Base-by-base conservation (phyloP, 2,888 invertebrate genomes). In the Eupithecia pulchellata region DNA sequence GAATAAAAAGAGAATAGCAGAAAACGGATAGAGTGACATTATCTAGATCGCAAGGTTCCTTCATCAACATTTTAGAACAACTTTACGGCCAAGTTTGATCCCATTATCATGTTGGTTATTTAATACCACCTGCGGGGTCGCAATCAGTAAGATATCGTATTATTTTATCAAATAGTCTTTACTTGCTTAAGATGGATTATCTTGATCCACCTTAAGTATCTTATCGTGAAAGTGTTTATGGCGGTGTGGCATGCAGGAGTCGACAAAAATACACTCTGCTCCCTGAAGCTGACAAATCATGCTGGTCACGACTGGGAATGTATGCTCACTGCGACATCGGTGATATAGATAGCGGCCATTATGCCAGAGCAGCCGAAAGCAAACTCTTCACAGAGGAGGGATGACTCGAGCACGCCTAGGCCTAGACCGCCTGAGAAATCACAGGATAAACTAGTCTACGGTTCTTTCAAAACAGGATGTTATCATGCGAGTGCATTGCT, bases 351-450 rank as follows among this genome's bases (percentile, higher is more conserved):
- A 4, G 98, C 98, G n/a, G 99, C 98, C 95, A 96, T 96, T 64
- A 98, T 96, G 66, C 98, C 99, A 47, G 98, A 97, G 89, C 99
- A 99, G 55, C 98, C 99, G 89, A 97, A 99, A 2, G 97, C 97
- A 60, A 98, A 82, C 87, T 98, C 98, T 92, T 99, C 99, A 68
- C 96, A 96, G 65, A 98, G 95, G 64, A 99, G 84, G 86, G 97
- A 96, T 52, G 95, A 92, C 84, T 98, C 97, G 83, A 97, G 95
- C 61, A 96, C 95, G 73, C 96, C 95, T 84, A 97, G 90, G 71
- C 96, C 97, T 84, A 97, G 86, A 55, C 99, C 98, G 87, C 98
- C 97, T 97, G 89, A 63, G 87, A 72, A 77, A 76, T 68, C 60
- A 73, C 47, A 66, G 66, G 62, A 70, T 58, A 64, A 13, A 66